These are phyloP conservation scores for Hyaena hyaena DNA, from an alignment of 2,113 vertebrate species.

Conservation along the genomic window DNA sequence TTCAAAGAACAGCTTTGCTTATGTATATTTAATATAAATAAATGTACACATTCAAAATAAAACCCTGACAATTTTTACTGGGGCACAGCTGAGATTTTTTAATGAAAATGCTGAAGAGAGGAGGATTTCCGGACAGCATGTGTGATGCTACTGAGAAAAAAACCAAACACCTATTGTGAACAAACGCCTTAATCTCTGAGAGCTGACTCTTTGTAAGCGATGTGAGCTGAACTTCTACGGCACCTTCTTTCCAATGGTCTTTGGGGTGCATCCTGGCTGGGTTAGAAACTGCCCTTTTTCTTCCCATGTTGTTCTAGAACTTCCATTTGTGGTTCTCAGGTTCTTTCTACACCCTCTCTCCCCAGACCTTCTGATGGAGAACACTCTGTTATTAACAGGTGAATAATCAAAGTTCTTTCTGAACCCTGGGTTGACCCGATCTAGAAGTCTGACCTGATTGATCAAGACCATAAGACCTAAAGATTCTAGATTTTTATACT, in stretches of 20 bases:
- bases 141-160: background rate
- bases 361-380: background rate
- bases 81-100: background rate
- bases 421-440: background rate
- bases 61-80: background rate
- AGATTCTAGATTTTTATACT: background rate
- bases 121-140: background rate
- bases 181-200: background rate
- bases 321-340: background rate
- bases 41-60: background rate
- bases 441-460: background rate
- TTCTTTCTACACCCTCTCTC: background rate
- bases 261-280: background rate
- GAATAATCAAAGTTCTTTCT: background rate
- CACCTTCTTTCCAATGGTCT: background rate
- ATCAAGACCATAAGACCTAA: background rate
- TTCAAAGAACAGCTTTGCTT: background rate
- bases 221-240: background rate
- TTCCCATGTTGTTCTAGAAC: background rate
- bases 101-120: background rate
- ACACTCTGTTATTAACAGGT: background rate
- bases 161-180: background rate
- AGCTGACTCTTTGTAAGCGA: background rate
- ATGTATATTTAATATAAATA: conserved; percentile 10
- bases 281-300: background rate